Conservation (phyloP, 2,113 vertebrate species). For the Anarhynchus alexandrinus region DNA sequence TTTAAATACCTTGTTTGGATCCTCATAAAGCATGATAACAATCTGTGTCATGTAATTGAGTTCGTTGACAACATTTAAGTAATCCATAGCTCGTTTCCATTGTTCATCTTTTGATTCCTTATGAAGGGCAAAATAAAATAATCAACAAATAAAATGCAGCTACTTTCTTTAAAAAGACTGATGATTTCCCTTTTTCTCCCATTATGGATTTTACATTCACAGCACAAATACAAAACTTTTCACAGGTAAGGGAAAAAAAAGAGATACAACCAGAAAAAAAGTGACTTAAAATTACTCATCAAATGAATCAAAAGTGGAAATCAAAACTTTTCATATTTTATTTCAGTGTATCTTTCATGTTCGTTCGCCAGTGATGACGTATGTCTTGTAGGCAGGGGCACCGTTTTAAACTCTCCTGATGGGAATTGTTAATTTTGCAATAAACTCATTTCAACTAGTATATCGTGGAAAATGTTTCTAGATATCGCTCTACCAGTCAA, state of each 20-base stretch:
- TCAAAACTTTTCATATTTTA: neutral
- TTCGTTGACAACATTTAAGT: slow-evolving; percentile 87
- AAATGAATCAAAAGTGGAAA: neutral
- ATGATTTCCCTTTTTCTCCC: neutral
- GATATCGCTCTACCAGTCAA: neutral
- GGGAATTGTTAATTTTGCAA: neutral
- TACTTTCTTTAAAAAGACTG: neutral
- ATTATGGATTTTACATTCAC: neutral
- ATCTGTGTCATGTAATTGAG: slow-evolving; percentile 95
- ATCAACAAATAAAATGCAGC: neutral
- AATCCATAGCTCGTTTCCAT: slow-evolving; percentile 92
- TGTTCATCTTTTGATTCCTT: slow-evolving; percentile 90
- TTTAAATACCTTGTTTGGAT: slow-evolving; percentile 88
- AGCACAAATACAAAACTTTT: neutral
- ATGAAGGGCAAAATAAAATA: neutral
- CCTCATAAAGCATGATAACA: slow-evolving; percentile 92
- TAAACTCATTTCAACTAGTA: neutral
- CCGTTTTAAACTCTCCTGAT: neutral
- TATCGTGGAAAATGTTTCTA: neutral
- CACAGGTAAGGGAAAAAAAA: neutral
- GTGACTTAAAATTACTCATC: neutral
- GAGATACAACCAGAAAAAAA: neutral
- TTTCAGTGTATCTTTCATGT: neutral
- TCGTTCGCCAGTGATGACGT: neutral
- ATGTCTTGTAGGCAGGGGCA: neutral